These are phyloP conservation scores for Hemistola chrysoprasaria DNA, from an alignment of 2,888 invertebrate species.

Conservation along the genomic window DNA sequence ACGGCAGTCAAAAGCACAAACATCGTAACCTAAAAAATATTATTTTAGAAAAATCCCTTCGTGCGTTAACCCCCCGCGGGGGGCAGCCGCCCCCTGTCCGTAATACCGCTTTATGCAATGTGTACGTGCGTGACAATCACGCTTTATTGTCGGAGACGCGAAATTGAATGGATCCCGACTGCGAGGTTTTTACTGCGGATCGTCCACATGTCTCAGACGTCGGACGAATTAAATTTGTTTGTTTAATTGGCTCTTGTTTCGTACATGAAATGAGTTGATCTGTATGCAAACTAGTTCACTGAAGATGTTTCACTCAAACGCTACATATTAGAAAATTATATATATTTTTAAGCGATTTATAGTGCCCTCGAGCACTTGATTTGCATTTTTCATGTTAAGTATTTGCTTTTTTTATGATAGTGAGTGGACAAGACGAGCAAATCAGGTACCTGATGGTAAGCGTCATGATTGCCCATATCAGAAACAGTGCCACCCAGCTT, in stretches of 20 bases:
- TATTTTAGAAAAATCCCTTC: constrained; percentile 59
- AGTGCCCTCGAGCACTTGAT: too few relatives aligned
- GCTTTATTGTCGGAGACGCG: constrained; percentile 67
- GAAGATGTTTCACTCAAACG: too few relatives aligned
- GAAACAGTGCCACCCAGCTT: too few relatives aligned
- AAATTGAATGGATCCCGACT: constrained; percentile 64
- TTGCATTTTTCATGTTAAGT: too few relatives aligned
- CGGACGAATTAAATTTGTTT: constrained; percentile 22
- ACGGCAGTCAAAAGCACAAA: constrained; percentile 27
- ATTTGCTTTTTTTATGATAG: too few relatives aligned
- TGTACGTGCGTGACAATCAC: constrained; percentile 80
- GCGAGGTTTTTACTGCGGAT: constrained; percentile 36
- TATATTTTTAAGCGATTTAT: too few relatives aligned
- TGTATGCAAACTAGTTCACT: too few relatives aligned
- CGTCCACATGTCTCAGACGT: constrained; percentile 24
- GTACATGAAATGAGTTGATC: constrained; percentile 2
- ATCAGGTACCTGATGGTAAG: too few relatives aligned
- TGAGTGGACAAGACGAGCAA: too few relatives aligned
- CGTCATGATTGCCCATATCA: too few relatives aligned
- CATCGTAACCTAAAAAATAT: constrained; percentile 45
- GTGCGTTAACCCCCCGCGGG: constrained; percentile 52
- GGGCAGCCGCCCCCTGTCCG: constrained; percentile 22
- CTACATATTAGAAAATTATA: too few relatives aligned
- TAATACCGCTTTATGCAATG: constrained; percentile 64
- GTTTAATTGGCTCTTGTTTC: constrained; percentile 16